Percentiles rank a stretch among this genome's conserved stretches.
These are phyloP conservation scores for Lutjanus argentimaculatus DNA, from an alignment of 2,797 vertebrate genomes.

Conservation along the genomic window DNA sequence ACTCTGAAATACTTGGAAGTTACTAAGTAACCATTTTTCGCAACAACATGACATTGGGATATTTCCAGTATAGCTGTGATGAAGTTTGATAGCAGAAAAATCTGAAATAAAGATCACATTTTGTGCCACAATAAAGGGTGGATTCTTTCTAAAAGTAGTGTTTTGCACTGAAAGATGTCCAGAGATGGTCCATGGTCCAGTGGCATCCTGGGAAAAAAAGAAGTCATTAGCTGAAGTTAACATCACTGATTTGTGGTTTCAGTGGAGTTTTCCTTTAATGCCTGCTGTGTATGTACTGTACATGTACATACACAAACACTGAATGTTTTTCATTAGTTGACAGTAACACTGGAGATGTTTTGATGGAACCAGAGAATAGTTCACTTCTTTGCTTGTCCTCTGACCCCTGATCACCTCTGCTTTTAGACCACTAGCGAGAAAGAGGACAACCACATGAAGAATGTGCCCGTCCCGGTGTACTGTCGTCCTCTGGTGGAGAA, in stretches of 20 bases:
- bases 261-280: conserved; percentile 54
- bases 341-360: conserved; percentile 3
- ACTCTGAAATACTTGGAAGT: not conserved
- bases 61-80: not conserved
- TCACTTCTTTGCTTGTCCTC: conserved; percentile 2
- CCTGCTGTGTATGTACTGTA: conserved; percentile 25
- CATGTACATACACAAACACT: conserved; percentile 10
- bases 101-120: not conserved
- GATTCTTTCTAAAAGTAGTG: conserved; percentile 13
- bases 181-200: not conserved
- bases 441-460: conserved; percentile 98
- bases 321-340: conserved; percentile 14
- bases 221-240: not conserved
- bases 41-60: not conserved
- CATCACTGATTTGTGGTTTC: not conserved
- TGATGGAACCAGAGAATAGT: conserved; percentile 10
- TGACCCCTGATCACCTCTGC: conserved; percentile 43
- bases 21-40: not conserved
- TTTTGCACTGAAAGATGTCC: not conserved
- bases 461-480: conserved; percentile 97
- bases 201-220: not conserved
- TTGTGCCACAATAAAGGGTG: not conserved
- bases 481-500: conserved; percentile 98
- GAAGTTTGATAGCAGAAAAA: not conserved
- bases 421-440: conserved; percentile 93